These are phyloP conservation scores for Sphaerophoria taeniata DNA, from an alignment of 2,888 invertebrate species.

Conservation along the genomic window DNA sequence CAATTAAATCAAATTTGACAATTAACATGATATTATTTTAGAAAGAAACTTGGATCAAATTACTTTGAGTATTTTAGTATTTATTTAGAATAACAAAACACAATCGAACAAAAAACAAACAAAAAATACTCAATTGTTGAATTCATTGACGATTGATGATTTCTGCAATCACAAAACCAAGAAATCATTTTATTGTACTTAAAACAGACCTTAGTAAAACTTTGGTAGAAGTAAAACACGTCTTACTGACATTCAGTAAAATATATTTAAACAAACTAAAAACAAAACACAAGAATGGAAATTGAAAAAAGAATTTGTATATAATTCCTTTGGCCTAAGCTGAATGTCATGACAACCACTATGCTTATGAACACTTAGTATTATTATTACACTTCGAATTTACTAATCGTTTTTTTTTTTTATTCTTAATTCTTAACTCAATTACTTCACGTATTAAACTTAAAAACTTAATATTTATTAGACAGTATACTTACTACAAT, in stretches of 20 bases:
- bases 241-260: conserved; percentile 74
- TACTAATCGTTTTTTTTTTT: conserved; percentile 62
- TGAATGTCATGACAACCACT: conserved; percentile 74
- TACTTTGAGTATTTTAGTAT: conserved; percentile 71
- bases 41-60: conserved; percentile 58
- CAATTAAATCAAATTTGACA: conserved; percentile 73
- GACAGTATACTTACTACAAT: conserved; percentile 63
- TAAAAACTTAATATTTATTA: conserved; percentile 71
- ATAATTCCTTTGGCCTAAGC: conserved; percentile 72
- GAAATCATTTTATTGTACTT: conserved; percentile 71
- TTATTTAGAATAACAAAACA: conserved; percentile 58
- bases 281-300: conserved; percentile 32
- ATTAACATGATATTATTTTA: conserved; percentile 70
- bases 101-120: conserved; percentile 36
- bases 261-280: conserved; percentile 33
- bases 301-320: conserved; percentile 63
- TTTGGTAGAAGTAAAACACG: conserved; percentile 70
- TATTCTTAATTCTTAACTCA: conserved; percentile 54
- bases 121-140: conserved; percentile 72
- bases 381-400: conserved; percentile 74
- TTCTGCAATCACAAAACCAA: conserved; percentile 71
- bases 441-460: conserved; percentile 70
- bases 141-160: conserved; percentile 68
- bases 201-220: conserved; percentile 65
- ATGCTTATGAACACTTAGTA: conserved; percentile 74